Conservation (phyloP, 2,888 invertebrate species). For the Machimus atricapillus region DNA sequence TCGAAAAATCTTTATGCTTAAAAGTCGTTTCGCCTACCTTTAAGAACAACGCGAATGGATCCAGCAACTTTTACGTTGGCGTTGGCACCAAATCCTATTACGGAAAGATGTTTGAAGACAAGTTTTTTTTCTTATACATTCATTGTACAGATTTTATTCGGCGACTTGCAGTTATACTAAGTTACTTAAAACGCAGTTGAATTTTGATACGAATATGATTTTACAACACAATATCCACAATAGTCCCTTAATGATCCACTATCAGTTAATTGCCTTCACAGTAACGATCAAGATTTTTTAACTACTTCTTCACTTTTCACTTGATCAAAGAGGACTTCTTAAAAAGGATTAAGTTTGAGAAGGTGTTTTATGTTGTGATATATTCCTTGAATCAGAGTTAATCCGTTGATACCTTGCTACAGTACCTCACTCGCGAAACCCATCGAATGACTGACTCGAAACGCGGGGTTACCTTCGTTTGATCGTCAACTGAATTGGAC, state of each 20-base stretch:
- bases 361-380: background rate
- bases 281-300: background rate
- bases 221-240: background rate
- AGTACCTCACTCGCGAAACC: background rate
- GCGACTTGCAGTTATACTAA: background rate
- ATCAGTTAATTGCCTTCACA: background rate
- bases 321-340: background rate
- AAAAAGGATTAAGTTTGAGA: background rate
- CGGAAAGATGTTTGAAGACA: constrained; percentile 17
- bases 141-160: background rate
- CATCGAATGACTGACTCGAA: background rate
- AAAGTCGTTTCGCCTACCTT: constrained; percentile 5
- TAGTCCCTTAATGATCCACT: background rate
- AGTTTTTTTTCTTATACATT: background rate
- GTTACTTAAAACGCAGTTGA: background rate
- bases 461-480: constrained; percentile 9
- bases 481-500: constrained; percentile 21
- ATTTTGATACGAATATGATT: background rate
- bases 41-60: background rate
- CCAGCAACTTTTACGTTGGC: constrained; percentile 26
- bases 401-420: background rate
- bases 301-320: background rate
- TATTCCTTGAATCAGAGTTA: background rate
- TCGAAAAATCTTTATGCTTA: background rate
- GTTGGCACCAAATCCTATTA: constrained; percentile 20